Base-by-base conservation (phyloP, 2,113 vertebrate species). In the Eulemur rufifrons region DNA sequence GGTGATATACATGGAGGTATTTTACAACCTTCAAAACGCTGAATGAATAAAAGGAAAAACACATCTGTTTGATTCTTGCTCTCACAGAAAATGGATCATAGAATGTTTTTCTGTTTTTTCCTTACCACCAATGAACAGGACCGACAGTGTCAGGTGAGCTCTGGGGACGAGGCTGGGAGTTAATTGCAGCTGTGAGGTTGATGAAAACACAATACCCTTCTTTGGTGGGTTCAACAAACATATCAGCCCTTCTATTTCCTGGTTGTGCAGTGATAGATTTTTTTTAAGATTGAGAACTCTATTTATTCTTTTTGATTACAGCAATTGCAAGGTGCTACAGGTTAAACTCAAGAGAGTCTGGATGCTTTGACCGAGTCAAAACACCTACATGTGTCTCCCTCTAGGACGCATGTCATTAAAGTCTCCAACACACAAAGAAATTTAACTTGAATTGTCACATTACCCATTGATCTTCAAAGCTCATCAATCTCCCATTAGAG, bases 401-500 rank as follows among this genome's bases (percentile, higher is more conserved):
- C 45, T 80, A 89, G 91, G 50, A 88, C 0, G 3, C 12, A 25
- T 45, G 78, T 56, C 89, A 91, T 93, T 90, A 80, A 95, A 89
- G 78, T 59, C 64, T 77, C 82, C 85, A 95, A 74, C 69, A 59
- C 34, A 93, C 63, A 86, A 45, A 90, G 91, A 91, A 93, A 93
- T 95, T 56, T 84, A 93, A 95, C 81, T 45, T 81, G 77, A 89
- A 63, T 83, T 63, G 83, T 85, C 96, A 91, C 91, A 56, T 89
- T 76, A 66, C 86, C 89, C 69, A 64, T 71, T 0, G 25, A 34
- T 92, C 86, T 81, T 96, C 59, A 81, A 81, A 96, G 68, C 74
- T 78, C 96, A 96, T 98, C 89, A 87, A 93, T 96, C 96, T 96
- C 84, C 86, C 54, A 84, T 96, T 95, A 94, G 89, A 90, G 81